phyloP scores from a whole-genome alignment of 2,797 vertebrate species.

The Gymnoscopelus braueri region DNA sequence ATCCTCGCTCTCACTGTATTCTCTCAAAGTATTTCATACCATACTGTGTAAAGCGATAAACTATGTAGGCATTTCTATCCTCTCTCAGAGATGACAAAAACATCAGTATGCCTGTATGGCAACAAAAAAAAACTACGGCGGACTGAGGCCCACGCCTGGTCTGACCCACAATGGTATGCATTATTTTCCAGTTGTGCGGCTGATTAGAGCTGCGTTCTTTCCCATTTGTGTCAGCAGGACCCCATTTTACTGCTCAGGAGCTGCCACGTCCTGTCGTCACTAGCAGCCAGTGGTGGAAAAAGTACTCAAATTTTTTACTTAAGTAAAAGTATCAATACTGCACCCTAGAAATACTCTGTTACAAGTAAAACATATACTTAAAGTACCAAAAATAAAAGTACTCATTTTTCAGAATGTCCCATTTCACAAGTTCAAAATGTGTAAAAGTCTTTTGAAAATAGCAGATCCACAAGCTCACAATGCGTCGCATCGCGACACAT shows the following conservation, averaged over 20 bases:
- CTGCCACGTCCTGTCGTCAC: slow-evolving; percentile 72
- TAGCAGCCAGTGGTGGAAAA: not conserved
- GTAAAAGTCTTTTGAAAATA: no score
- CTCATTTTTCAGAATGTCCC: no score
- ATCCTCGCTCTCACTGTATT: slow-evolving; percentile 13
- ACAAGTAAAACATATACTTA: no score
- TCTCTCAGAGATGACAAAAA: slow-evolving; percentile 49
- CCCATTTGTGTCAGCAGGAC: slow-evolving; percentile 78
- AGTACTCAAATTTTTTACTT: no score
- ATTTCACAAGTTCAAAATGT: no score
- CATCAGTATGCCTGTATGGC: slow-evolving; percentile 59
- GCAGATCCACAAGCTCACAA: no score
- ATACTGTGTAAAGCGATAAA: slow-evolving; percentile 37
- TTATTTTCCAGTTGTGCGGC: slow-evolving; percentile 79
- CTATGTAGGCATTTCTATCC: slow-evolving; percentile 40
- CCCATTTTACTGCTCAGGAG: slow-evolving; percentile 65
- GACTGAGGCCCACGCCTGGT: slow-evolving; percentile 72
- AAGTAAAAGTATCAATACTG: no score
- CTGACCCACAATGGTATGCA: slow-evolving; percentile 80
- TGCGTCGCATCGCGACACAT: no score
- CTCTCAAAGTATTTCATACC: slow-evolving; percentile 14
- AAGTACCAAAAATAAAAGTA: no score
- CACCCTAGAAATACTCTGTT: no score
- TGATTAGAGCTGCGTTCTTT: slow-evolving; percentile 82
- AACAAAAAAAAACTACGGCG: slow-evolving; percentile 76